Evolutionary conservation across 2,113 vertebrate genomes (phyloP).

Genomic region (Thamnophis sirtalis): DNA sequence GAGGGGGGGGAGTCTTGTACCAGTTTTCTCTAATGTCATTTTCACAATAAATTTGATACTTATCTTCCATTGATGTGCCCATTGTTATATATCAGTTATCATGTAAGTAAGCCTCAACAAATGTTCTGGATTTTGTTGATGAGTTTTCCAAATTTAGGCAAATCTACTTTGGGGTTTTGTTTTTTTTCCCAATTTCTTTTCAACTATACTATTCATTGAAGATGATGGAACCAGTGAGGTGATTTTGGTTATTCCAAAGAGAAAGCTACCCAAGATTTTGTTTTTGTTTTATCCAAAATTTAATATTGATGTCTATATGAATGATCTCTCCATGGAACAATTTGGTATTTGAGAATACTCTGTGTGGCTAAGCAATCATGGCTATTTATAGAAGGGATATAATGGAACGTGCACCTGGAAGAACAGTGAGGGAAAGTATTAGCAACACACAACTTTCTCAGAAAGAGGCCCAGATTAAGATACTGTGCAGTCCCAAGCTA

Average conservation of each 20-base stretch:
- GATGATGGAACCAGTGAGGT: background rate
- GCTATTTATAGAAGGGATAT: background rate
- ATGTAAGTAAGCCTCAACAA: background rate
- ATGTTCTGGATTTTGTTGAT: background rate
- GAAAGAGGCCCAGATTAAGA: background rate
- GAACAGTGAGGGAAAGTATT: background rate
- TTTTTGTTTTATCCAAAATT: background rate
- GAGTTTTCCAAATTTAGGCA: background rate
- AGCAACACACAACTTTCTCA: background rate
- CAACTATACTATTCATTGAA: background rate
- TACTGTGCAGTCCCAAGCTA: background rate
- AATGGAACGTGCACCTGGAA: background rate
- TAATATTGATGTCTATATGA: background rate
- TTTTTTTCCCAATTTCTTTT: background rate
- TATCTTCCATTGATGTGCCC: background rate
- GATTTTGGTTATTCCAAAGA: background rate
- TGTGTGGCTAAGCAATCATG: background rate
- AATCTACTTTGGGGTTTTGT: background rate
- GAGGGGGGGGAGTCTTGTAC: background rate
- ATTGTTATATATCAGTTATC: background rate
- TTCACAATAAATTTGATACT: background rate
- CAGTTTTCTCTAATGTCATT: background rate
- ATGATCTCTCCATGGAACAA: background rate
- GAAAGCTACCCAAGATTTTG: background rate
- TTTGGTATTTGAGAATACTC: background rate